Evolutionary conservation across 2,113 vertebrate genomes (phyloP), one percentile per base, ranked within the genome.

Genomic region (mouse (Mus musculus)): DNA sequence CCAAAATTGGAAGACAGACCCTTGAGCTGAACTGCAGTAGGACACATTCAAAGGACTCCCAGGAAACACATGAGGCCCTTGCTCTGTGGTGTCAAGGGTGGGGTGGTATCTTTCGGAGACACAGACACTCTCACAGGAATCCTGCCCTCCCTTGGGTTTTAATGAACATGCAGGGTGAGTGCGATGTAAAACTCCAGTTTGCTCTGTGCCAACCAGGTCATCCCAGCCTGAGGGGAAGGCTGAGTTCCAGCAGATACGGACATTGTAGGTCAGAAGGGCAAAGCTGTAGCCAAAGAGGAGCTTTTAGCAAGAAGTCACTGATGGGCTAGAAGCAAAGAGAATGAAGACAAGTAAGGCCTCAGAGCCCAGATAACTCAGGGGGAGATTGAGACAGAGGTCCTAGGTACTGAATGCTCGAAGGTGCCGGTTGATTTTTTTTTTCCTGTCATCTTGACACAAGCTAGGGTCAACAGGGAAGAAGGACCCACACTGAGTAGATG

Each of bases 61-160:
- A 54, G 42, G 76, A 89, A 49, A 88, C 13, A 22, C 46, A 54
- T 61, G 33, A 88, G 61, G 13, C 7, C 39, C 33, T 63, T 36
- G 28, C 61, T 2, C 65, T 7, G 8, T 3, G 65, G 24, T 61
- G 39, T 2, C 0, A 3, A 63, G 20, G 1, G 28, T 30, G 1
- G 16, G 39, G 39, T 17, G 4, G 77, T 42, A 24, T 12, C 67
- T 91, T 65, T 93, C 61, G 8, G 9, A 52, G 42, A 8, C 17
- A 19, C 10, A 30, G 67, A 28, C 46, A 0, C 36, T 75, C 11
- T 24, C 17, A 4, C 22, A 67, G 4, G 56, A 71, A 52, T 56
- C 52, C 33, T 42, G 8, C 14, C 39, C 76, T 30, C 0, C 0
- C 2, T 52, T 69, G 5, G 67, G 26, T 59, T 73, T 76, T 77